These are phyloP conservation scores for Silurus asotus DNA, from an alignment of 2,113 vertebrate species.

Conservation along the genomic window DNA sequence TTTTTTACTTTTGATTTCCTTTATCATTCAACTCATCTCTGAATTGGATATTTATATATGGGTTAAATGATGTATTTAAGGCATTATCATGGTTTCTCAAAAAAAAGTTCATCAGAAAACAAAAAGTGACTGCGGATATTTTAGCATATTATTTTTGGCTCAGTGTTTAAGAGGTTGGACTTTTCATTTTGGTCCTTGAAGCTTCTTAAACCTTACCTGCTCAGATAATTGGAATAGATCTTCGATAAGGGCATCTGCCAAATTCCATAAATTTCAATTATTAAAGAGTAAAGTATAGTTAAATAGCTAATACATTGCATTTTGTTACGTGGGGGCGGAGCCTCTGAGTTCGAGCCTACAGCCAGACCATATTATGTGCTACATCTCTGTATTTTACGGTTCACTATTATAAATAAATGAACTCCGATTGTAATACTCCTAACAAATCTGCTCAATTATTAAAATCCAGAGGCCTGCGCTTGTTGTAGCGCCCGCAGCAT, in stretches of 20 bases:
- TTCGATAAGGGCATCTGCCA: too few relatives aligned
- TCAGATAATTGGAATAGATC: too few relatives aligned
- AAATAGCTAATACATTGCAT: too few relatives aligned
- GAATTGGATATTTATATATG: neutral
- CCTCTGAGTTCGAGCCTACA: neutral
- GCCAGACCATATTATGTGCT: neutral
- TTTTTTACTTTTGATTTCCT: neutral
- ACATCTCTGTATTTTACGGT: neutral
- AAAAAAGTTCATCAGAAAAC: neutral
- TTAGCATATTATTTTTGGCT: neutral
- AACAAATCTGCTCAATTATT: neutral
- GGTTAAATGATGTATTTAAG: neutral
- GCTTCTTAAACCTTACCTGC: too few relatives aligned
- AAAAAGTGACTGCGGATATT: neutral
- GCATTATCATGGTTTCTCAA: neutral
- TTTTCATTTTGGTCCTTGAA: too few relatives aligned
- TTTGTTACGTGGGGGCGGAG: neutral
- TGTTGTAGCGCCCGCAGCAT: neutral
- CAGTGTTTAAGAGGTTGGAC: too few relatives aligned
- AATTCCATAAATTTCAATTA: too few relatives aligned
- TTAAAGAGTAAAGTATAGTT: too few relatives aligned
- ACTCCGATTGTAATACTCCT: neutral
- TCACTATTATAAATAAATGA: too few relatives aligned
- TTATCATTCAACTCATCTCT: neutral
- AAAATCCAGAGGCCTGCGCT: neutral